Percentiles rank a stretch among this genome's conserved stretches.
These are phyloP conservation scores for Eptatretus burgeri DNA, from an alignment of 2,113 vertebrate species.

Conservation along the genomic window DNA sequence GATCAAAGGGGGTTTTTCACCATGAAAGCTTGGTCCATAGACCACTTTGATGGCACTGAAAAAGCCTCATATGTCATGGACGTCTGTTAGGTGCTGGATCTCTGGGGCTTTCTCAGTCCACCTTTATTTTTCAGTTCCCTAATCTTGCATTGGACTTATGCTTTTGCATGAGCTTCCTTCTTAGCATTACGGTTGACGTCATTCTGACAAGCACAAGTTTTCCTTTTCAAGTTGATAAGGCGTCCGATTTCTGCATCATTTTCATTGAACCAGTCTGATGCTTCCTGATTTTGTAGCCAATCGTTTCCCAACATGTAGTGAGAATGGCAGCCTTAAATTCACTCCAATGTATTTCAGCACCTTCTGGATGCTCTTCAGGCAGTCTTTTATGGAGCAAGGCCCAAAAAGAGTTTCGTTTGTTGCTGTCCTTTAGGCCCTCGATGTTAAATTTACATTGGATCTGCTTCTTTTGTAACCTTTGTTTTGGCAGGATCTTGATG, in stretches of 20 bases:
- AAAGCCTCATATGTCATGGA: background rate
- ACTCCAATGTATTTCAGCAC: background rate
- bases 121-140: background rate
- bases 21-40: background rate
- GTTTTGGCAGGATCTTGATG: background rate
- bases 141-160: background rate
- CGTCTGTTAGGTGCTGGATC: background rate
- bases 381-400: background rate
- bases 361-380: background rate
- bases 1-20: background rate
- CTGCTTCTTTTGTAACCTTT: background rate
- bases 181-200: background rate
- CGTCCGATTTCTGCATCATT: background rate
- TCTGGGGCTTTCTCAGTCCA: conserved; percentile 3
- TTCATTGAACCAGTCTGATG: background rate
- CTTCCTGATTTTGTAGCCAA: background rate
- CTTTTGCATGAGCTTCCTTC: background rate
- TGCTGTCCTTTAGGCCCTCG: background rate
- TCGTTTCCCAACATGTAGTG: background rate
- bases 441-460: background rate
- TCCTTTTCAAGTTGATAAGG: background rate
- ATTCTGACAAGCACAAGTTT: background rate
- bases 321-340: background rate
- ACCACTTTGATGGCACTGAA: background rate
- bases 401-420: background rate